These are phyloP conservation scores for Ctenodactylus gundi DNA, from an alignment of 2,113 vertebrate species.

Conservation along the genomic window DNA sequence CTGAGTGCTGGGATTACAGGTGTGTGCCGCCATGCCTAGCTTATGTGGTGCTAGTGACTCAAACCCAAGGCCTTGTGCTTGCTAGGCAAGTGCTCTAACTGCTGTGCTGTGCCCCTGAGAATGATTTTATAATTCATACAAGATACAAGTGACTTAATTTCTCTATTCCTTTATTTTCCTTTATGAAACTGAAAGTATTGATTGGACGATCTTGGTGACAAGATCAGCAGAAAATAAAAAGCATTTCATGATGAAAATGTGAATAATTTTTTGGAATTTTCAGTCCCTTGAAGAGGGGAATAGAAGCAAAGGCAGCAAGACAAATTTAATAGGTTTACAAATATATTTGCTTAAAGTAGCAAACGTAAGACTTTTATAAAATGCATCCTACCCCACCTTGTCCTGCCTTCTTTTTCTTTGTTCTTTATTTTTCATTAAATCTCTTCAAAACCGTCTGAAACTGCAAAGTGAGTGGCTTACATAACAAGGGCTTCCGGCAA, in stretches of 20 bases:
- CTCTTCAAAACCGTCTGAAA: background rate
- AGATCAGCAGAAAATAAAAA: conserved; percentile 43
- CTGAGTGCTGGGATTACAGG: too few relatives aligned
- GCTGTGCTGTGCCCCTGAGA: too few relatives aligned
- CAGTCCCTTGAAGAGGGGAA: background rate
- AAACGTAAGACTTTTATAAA: background rate
- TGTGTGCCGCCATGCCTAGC: too few relatives aligned
- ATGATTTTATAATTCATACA: background rate
- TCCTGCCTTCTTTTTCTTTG: background rate
- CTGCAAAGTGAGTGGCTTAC: background rate
- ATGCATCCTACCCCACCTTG: background rate
- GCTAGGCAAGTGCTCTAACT: too few relatives aligned
- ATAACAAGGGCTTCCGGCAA: background rate
- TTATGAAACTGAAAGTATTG: background rate
- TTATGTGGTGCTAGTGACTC: too few relatives aligned
- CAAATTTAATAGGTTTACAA: background rate
- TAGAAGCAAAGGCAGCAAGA: background rate
- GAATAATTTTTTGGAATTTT: background rate
- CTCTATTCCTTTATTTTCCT: background rate
- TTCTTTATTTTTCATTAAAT: background rate
- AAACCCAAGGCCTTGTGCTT: too few relatives aligned
- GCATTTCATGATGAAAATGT: conserved; percentile 11
- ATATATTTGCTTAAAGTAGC: background rate
- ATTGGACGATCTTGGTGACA: conserved; percentile 3
- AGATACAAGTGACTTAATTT: background rate